These are phyloP conservation scores for Eclectus roratus DNA, from an alignment of 2,113 vertebrate genomes.

Conservation along the genomic window DNA sequence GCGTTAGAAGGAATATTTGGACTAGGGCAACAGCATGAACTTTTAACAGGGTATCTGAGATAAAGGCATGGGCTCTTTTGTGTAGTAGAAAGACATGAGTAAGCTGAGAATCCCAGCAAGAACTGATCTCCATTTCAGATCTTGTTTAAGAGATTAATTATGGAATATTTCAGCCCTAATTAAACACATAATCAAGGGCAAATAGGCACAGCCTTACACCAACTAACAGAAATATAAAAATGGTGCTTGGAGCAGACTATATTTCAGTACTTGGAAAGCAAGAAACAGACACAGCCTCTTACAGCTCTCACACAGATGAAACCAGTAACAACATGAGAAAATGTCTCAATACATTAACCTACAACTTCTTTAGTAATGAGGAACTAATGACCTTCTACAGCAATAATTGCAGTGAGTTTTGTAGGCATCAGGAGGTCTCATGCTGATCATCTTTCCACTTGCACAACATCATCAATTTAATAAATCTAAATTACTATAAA, in stretches of 20 bases:
- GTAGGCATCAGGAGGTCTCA: neutral
- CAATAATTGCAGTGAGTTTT: neutral
- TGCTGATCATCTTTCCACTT: neutral
- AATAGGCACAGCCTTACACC: neutral
- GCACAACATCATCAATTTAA: neutral
- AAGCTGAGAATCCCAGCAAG: neutral
- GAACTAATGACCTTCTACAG: neutral
- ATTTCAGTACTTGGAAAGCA: neutral
- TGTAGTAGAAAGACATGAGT: neutral
- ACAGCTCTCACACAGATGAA: neutral
- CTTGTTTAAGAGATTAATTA: slow-evolving; percentile 38
- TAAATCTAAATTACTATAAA: neutral
- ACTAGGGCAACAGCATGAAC: neutral
- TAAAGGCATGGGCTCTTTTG: neutral
- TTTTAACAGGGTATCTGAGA: neutral
- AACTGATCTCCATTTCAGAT: slow-evolving; percentile 23
- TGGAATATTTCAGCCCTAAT: slow-evolving; percentile 17
- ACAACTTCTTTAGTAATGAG: neutral
- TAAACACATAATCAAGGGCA: neutral
- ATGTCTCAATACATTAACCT: neutral
- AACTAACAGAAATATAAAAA: neutral
- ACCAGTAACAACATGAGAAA: neutral
- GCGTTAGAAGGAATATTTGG: neutral
- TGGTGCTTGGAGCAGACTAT: neutral
- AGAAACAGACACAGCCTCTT: neutral